phyloP scores from a whole-genome alignment of 2,888 invertebrate species.

The Dichetophora obliterata region DNA sequence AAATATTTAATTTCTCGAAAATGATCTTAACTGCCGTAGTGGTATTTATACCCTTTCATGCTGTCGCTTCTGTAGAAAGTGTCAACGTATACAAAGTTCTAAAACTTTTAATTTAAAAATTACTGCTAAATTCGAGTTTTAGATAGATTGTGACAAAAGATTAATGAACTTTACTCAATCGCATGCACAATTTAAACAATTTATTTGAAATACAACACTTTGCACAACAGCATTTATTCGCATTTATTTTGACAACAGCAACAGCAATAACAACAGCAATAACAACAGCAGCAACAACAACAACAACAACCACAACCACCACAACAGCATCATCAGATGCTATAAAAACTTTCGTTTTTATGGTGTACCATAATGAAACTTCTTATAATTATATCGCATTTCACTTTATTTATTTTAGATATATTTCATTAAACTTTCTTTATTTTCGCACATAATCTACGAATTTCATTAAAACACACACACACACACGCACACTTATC shows the following conservation, averaged over 20 bases:
- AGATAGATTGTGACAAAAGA: not conserved
- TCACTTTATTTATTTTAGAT: slow-evolving; percentile 33
- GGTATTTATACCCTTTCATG: too few species aligned
- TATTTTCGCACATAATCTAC: slow-evolving; percentile 35
- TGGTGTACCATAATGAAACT: slow-evolving; percentile 31
- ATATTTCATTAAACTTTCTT: slow-evolving; percentile 32
- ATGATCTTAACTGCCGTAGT: too few species aligned
- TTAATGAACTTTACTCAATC: not conserved
- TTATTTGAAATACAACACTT: too few species aligned
- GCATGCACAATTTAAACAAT: not conserved
- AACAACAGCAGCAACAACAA: not conserved
- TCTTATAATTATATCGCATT: slow-evolving; percentile 42
- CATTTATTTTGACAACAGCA: not conserved
- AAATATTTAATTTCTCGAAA: too few species aligned
- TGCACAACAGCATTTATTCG: too few species aligned
- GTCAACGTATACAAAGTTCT: not conserved
- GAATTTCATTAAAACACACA: slow-evolving; percentile 22
- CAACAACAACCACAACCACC: too few species aligned
- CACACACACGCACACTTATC: not conserved
- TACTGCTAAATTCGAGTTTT: not conserved
- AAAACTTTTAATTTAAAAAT: not conserved
- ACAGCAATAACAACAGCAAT: not conserved
- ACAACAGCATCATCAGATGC: not conserved
- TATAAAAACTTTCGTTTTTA: not conserved
- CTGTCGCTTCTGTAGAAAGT: too few species aligned